phyloP scores from a whole-genome alignment of 2,797 vertebrate species.

The Lophius americanus region DNA sequence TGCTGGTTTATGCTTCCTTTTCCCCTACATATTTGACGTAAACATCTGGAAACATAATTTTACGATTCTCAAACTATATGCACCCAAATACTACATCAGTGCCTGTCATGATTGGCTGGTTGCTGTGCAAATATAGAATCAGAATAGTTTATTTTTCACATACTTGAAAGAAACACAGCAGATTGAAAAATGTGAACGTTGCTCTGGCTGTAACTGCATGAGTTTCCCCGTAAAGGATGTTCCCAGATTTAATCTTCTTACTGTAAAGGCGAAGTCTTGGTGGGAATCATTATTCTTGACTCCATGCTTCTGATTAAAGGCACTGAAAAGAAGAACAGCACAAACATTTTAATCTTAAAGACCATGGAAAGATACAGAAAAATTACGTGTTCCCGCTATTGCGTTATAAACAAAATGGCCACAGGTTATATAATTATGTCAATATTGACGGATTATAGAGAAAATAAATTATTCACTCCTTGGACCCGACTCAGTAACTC shows the following conservation, averaged over 20 bases:
- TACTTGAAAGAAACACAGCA: slow-evolving; percentile 3
- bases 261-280: slow-evolving; percentile 90
- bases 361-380: not conserved
- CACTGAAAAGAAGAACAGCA: slow-evolving; percentile 78
- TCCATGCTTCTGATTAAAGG: slow-evolving; percentile 93
- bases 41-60: not conserved
- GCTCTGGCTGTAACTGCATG: slow-evolving; percentile 1
- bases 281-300: slow-evolving; percentile 95
- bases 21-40: slow-evolving; percentile 18
- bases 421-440: too few relatives aligned
- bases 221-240: not conserved
- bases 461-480: too few relatives aligned
- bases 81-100: not conserved
- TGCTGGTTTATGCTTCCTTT: not conserved
- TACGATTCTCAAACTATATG: not conserved
- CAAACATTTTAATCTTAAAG: slow-evolving; percentile 6
- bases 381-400: not conserved
- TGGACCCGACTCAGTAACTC: too few relatives aligned
- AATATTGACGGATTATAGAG: too few relatives aligned
- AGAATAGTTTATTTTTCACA: slow-evolving; percentile 17
- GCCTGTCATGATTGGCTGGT: not conserved
- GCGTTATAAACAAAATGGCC: too few relatives aligned
- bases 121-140: slow-evolving; percentile 18
- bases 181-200: not conserved
- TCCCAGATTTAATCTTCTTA: slow-evolving; percentile 36